Percentiles rank a stretch among this genome's conserved stretches.
Evolutionary conservation across 2,888 invertebrate species (phyloP).

Genomic region (Microchrysa polita): DNA sequence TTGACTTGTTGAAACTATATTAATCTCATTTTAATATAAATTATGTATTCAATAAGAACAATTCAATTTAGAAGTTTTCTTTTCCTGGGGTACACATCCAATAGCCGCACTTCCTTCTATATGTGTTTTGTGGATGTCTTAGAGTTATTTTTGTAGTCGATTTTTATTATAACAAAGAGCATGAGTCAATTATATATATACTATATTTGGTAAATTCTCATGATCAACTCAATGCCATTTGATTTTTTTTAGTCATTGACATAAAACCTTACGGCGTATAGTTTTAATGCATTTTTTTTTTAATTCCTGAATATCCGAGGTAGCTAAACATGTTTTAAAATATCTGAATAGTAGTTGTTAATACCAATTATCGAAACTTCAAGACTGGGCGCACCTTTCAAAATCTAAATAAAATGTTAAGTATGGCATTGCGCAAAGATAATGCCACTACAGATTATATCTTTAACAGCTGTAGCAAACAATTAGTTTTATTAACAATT

Average conservation of each 20-base stretch:
- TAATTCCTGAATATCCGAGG: too few species aligned
- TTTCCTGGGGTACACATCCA: not conserved
- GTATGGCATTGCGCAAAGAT: too few species aligned
- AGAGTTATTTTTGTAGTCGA: not conserved
- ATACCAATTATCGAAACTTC: too few species aligned
- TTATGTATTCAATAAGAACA: conserved; percentile 17
- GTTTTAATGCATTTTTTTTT: too few species aligned
- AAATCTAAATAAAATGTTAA: too few species aligned
- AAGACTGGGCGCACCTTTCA: too few species aligned
- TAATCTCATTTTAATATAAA: conserved; percentile 39
- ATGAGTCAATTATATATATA: conserved; percentile 11
- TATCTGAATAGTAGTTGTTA: too few species aligned
- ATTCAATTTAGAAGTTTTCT: not conserved
- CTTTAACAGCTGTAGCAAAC: too few species aligned
- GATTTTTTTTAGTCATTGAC: conserved; percentile 10
- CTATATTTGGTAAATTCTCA: not conserved
- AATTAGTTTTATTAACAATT: too few species aligned
- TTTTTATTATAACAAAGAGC: conserved; percentile 6
- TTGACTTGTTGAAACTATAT: conserved; percentile 22
- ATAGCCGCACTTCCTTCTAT: not conserved
- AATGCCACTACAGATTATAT: too few species aligned
- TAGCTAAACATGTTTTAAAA: too few species aligned
- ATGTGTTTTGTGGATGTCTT: not conserved
- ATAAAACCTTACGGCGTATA: not conserved
- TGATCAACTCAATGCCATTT: conserved; percentile 8